Conservation (phyloP, 2,797 vertebrate genomes). For the Ceryle rudis region DNA sequence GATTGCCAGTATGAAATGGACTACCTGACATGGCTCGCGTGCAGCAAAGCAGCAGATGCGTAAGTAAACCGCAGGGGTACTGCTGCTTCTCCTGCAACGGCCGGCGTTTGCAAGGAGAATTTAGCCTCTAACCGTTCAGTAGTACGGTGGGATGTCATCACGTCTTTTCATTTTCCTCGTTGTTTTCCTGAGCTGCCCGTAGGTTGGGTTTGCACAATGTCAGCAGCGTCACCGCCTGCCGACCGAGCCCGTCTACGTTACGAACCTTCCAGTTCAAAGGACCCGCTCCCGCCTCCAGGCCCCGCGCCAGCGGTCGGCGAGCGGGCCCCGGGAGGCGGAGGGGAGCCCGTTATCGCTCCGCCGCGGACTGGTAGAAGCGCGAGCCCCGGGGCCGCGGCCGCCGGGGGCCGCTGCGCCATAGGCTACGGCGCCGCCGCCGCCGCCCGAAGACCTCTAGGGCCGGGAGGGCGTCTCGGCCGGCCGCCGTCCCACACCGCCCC, state of each 20-base stretch:
- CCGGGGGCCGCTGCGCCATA: not conserved
- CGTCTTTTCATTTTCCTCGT: not conserved
- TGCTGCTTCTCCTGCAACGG: not conserved
- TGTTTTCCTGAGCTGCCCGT: not conserved
- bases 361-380: no score
- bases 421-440: not conserved
- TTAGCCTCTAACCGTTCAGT: not conserved
- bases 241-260: not conserved
- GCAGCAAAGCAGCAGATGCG: not conserved
- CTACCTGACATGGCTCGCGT: rapidly evolving
- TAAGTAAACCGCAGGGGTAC: not conserved
- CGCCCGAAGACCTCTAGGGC: not conserved
- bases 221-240: not conserved
- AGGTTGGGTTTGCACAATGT: not conserved
- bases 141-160: not conserved
- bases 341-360: no score
- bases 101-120: not conserved
- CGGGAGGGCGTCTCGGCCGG: not conserved
- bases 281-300: rapidly evolving
- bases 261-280: not conserved
- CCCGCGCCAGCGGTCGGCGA: no score
- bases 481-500: not conserved
- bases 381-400: not conserved
- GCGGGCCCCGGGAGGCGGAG: no score
- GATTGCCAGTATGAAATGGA: not conserved